phyloP scores from a whole-genome alignment of 2,113 vertebrate genomes.

The Equus przewalskii region DNA sequence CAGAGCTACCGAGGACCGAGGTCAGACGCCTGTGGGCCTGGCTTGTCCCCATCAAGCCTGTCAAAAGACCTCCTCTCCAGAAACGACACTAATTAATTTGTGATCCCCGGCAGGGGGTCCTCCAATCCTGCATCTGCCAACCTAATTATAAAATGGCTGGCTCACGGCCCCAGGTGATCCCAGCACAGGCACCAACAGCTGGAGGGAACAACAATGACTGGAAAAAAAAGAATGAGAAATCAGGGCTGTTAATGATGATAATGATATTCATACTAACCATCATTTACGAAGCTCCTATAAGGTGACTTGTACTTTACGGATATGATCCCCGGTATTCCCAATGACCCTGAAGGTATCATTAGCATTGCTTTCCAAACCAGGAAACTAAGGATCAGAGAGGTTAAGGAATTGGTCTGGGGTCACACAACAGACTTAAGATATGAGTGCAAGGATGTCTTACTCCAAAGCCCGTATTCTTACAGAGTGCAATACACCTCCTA shows the following conservation, averaged over 20 bases:
- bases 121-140: conserved; percentile 82
- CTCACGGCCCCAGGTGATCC: neutral
- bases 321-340: neutral
- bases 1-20: neutral
- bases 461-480: neutral
- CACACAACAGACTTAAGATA: neutral
- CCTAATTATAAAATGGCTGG: conserved; percentile 85
- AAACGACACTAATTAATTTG: conserved; percentile 86
- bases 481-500: fast-evolving
- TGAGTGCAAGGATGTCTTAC: neutral
- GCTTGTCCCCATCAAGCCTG: neutral
- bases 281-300: neutral
- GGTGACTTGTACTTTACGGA: neutral
- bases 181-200: conserved; percentile 30
- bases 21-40: neutral
- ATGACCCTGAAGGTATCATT: neutral
- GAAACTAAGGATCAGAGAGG: conserved; percentile 39
- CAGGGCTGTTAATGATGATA: neutral
- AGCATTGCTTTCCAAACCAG: neutral
- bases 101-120: conserved; percentile 84
- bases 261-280: neutral
- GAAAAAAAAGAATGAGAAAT: neutral
- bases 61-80: neutral
- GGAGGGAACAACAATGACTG: conserved; percentile 1
- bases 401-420: neutral